phyloP scores from a whole-genome alignment of 2,888 invertebrate species.

The Drosophila seclusa region DNA sequence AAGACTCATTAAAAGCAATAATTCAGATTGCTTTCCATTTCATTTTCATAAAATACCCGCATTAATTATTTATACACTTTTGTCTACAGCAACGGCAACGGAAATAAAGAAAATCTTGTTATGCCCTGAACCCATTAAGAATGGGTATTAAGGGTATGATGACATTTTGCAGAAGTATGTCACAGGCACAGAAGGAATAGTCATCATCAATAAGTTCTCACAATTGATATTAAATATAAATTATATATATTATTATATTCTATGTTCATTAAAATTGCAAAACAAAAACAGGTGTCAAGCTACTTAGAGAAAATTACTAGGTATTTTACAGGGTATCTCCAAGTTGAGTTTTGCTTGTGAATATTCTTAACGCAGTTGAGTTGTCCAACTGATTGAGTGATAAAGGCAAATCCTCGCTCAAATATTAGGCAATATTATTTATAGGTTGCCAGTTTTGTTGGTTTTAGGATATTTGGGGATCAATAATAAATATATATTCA shows the following conservation, averaged over 20 bases:
- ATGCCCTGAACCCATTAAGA: not conserved
- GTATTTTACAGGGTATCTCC: not conserved
- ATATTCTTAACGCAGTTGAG: not conserved
- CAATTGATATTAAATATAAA: not conserved
- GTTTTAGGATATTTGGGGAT: not conserved
- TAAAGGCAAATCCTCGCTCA: not conserved
- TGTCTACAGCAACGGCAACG: not conserved
- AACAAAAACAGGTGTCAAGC: not conserved
- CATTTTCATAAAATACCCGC: not conserved
- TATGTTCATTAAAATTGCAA: not conserved
- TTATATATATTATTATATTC: too few species aligned
- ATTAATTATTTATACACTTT: conserved; percentile 1
- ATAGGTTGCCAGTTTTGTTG: not conserved
- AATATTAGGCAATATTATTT: not conserved
- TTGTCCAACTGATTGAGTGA: conserved; percentile 1
- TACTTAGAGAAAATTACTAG: fast-evolving
- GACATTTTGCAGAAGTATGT: not conserved
- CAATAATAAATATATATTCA: not conserved
- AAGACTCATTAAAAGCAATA: not conserved
- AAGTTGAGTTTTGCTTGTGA: not conserved
- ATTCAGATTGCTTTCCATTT: not conserved
- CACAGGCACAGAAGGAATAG: not conserved
- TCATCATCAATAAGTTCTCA: not conserved
- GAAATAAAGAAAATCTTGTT: not conserved
- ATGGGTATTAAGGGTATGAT: not conserved